Conservation (phyloP, 2,797 vertebrate genomes). For the Lacerta bilineata region DNA sequence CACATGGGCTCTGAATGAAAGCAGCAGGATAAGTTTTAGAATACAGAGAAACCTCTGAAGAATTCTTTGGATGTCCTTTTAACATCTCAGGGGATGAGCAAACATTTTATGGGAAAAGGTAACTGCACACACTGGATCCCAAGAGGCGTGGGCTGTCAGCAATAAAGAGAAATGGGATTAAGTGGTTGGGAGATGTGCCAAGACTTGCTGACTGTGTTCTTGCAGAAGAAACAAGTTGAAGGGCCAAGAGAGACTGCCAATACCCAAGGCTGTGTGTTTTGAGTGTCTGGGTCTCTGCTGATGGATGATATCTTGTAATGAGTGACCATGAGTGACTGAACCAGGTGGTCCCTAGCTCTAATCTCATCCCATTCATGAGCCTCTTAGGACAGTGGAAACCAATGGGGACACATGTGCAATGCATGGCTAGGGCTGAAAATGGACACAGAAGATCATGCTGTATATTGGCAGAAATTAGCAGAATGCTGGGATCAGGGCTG, state of each 20-base stretch:
- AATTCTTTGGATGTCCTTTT: background rate
- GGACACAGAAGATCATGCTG: background rate
- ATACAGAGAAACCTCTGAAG: background rate
- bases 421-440: background rate
- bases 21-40: background rate
- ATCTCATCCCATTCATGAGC: background rate
- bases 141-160: background rate
- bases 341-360: too few relatives aligned
- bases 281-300: too few relatives aligned
- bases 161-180: background rate
- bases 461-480: background rate
- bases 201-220: background rate
- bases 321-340: background rate
- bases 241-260: too few relatives aligned
- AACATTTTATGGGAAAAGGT: background rate
- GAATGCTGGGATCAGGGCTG: too few relatives aligned
- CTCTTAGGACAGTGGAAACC: background rate
- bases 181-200: background rate
- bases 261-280: background rate
- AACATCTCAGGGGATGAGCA: background rate
- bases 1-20: background rate
- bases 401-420: background rate
- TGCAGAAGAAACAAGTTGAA: background rate
- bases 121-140: background rate
- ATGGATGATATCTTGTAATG: too few relatives aligned